Conservation (phyloP, 2,797 vertebrate species). For the Lepidocolaptes lacrymiger region DNA sequence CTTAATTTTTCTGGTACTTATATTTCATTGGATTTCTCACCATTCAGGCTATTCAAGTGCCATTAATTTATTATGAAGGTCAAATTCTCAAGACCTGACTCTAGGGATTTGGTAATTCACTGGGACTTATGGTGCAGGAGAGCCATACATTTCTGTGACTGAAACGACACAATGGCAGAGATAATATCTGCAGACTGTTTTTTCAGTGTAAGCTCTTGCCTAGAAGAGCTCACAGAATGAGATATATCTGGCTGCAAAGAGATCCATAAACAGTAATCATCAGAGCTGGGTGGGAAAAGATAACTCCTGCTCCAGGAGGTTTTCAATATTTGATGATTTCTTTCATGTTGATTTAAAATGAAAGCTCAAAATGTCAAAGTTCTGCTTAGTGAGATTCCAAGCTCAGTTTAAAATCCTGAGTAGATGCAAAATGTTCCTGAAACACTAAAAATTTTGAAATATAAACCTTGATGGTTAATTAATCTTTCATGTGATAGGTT, state of each 20-base stretch:
- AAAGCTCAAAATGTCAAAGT: slow-evolving; percentile 33
- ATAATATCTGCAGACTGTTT: not conserved
- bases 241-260: not conserved
- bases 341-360: not conserved
- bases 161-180: not conserved
- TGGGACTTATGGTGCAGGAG: not conserved
- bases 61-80: not conserved
- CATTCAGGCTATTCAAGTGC: not conserved
- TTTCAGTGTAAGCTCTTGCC: not conserved
- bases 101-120: not conserved
- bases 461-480: not conserved
- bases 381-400: not conserved
- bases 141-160: not conserved
- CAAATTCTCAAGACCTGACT: not conserved
- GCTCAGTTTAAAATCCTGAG: not conserved
- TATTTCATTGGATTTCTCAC: not conserved
- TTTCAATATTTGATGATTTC: slow-evolving; percentile 43
- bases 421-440: not conserved
- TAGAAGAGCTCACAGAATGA: not conserved
- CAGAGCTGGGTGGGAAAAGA: not conserved
- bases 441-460: not conserved
- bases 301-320: not conserved
- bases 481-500: not conserved
- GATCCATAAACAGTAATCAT: not conserved
- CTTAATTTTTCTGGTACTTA: not conserved